Evolutionary conservation across 2,888 invertebrate species (phyloP), one percentile per base, ranked within the genome.

Genomic region (Drosophila basisetae): DNA sequence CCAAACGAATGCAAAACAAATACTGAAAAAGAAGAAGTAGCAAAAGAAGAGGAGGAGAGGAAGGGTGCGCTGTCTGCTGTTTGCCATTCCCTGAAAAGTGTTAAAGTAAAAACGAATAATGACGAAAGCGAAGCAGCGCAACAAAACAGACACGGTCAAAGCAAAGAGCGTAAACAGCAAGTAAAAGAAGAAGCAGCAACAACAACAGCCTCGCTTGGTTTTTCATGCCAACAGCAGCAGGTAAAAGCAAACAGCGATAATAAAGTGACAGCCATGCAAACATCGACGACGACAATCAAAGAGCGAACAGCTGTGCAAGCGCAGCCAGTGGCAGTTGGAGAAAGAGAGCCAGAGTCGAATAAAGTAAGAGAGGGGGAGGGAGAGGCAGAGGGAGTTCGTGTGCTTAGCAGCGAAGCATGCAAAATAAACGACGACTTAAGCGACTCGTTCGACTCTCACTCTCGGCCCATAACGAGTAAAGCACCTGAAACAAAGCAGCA

Each of bases 271-370:
- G 63, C 49, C 62, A 71, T 33, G 68, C 72, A 72, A 74, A 73
- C 67, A 76, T 50, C 69, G 25, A 35, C 49, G 66, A 56, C 54
- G 37, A 76, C 53, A 72, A 52, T 61, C 68, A 76, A 60, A 60
- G 78, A 78, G 65, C 75, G 58, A 89, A 84, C 82, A 91, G 84
- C 84, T 89, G 87, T 82, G 86, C 89, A 88, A 90, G 84, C 78
- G 58, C 63, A 41, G 68, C 58, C 53, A 56, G 31, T 30, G 35
- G 47, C 41, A 18, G 54, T 30, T 35, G 64, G 53, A n/a, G 41
- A 18, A 52, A 55, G 22, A 39, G 37, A 25, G 41, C 53, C 18
- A 37, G 58, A 56, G 7, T 37, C 22, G 13, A 30, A 11, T 25
- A 25, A 7, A 47, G 30, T 39, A 1, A 56, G 56, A 39, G 56